These are phyloP conservation scores for Antrozous pallidus DNA, from an alignment of 2,797 vertebrate genomes.

Conservation along the genomic window DNA sequence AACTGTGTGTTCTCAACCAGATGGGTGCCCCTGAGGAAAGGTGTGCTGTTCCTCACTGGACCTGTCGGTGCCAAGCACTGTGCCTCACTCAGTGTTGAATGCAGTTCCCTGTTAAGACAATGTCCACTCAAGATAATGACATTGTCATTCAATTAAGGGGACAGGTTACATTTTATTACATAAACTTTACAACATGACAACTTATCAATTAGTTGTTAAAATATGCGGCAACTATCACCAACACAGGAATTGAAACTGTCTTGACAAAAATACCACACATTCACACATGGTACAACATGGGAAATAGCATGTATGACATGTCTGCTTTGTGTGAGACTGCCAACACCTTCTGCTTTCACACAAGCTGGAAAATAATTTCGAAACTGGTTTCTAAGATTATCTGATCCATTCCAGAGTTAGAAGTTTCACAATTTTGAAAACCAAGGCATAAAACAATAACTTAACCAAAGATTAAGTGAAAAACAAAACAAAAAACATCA, in stretches of 20 bases:
- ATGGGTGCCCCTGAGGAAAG: neutral
- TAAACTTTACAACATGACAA: neutral
- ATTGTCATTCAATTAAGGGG: neutral
- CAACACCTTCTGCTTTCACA: neutral
- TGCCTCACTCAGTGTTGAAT: neutral
- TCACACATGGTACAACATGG: neutral
- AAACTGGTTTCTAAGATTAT: conserved; percentile 45
- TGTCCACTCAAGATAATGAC: neutral
- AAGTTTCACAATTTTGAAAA: conserved; percentile 36
- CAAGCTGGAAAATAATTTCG: conserved; percentile 5
- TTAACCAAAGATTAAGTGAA: neutral
- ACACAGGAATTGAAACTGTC: neutral
- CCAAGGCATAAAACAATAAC: neutral
- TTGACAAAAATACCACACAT: neutral
- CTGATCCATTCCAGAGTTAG: neutral
- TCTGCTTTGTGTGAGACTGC: too few relatives aligned
- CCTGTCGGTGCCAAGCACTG: neutral
- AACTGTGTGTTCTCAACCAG: neutral
- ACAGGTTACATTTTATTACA: neutral
- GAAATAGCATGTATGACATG: neutral
- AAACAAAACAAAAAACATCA: neutral
- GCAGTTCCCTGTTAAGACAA: neutral
- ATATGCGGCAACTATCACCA: neutral
- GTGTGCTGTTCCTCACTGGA: neutral
- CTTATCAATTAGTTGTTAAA: neutral